phyloP scores from a whole-genome alignment of 2,888 invertebrate species.

The Drosophila incognita region DNA sequence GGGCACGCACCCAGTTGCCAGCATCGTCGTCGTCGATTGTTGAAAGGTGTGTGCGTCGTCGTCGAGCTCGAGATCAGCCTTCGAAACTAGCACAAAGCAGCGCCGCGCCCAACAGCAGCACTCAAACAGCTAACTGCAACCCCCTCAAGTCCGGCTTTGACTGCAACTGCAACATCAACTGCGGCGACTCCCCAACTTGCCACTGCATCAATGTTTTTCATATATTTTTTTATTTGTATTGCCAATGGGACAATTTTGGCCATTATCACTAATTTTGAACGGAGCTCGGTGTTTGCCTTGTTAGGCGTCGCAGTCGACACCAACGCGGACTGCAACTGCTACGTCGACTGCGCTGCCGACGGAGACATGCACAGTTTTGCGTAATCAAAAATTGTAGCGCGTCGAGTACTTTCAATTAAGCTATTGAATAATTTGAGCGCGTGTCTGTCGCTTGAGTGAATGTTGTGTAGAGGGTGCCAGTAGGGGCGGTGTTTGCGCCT shows the following conservation, averaged over 20 bases:
- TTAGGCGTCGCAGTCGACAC: slow-evolving; percentile 57
- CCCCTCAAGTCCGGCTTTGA: slow-evolving; percentile 34
- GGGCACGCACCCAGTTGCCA: slow-evolving; percentile 66
- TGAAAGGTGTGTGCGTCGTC: slow-evolving; percentile 72
- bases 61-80: slow-evolving; percentile 56
- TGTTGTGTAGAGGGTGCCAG: slow-evolving; percentile 39
- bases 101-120: slow-evolving; percentile 30
- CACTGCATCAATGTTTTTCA: slow-evolving; percentile 34
- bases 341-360: slow-evolving; percentile 21
- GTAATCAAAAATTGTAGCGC: slow-evolving; percentile 76
- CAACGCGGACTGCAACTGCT: slow-evolving; percentile 26
- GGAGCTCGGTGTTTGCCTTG: slow-evolving; percentile 63
- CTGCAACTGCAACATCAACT: slow-evolving; percentile 17
- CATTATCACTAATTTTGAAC: slow-evolving; percentile 79
- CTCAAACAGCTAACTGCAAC: slow-evolving; percentile 25
- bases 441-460: slow-evolving; percentile 66
- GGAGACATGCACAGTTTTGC: slow-evolving; percentile 62
- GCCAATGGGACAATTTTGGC: slow-evolving; percentile 79
- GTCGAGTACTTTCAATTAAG: slow-evolving; percentile 79
- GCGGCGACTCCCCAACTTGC: slow-evolving; percentile 29
- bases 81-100: slow-evolving; percentile 74
- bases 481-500: background rate
- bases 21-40: slow-evolving; percentile 57
- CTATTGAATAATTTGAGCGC: slow-evolving; percentile 76
- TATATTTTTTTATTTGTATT: slow-evolving; percentile 30